Evolutionary conservation across 2,113 vertebrate genomes (phyloP), one percentile per base, ranked within the genome.

Genomic region (Hucho hucho): DNA sequence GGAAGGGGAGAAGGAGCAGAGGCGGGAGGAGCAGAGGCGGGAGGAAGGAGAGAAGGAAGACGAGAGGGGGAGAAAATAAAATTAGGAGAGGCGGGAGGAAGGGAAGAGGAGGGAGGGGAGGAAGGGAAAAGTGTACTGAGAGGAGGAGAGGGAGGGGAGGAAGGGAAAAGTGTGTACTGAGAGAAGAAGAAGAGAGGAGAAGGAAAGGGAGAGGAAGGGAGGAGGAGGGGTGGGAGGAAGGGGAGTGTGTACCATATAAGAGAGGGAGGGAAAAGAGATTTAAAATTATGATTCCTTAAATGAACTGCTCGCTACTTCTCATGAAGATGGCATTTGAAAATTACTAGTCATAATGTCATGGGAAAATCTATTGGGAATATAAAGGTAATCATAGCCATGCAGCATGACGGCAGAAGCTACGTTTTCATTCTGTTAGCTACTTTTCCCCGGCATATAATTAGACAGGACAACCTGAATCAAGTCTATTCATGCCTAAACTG

Each of bases 401-500:
- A 81, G 81, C 86, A 75, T 80, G 87, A 83, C 72, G 79, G 75
- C 78, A 29, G 64, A 81, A 78, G 81, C 86, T 84, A 86, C 87
- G 90, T 90, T 88, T 87, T 80, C 77, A 86, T 87, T 91, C 82
- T 85, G 81, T 90, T 89, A 86, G 87, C 84, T 83, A 9, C 37
- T 12, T 85, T 83, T 85, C 85, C 82, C 78, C 77, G 61, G 80
- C 83, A 83, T 83, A 87, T 94, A 92, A 93, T 92, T 92, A 88
- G 81, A 83, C 82, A 75, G 87, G 92, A 92, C 92, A 93, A 89
- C 84, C 87, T 87, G 91, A 93, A 91, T 91, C 86, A 87, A 84
- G 87, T 87, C 86, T 73, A 76, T 89, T 92, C 87, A 87, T 82
- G 81, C 85, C 47, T 84, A 90, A 91, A 86, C 81, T 82, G 86